Evolutionary conservation across 2,113 vertebrate genomes (phyloP), one percentile per base, ranked within the genome.

Genomic region (Cygnus buccinator): DNA sequence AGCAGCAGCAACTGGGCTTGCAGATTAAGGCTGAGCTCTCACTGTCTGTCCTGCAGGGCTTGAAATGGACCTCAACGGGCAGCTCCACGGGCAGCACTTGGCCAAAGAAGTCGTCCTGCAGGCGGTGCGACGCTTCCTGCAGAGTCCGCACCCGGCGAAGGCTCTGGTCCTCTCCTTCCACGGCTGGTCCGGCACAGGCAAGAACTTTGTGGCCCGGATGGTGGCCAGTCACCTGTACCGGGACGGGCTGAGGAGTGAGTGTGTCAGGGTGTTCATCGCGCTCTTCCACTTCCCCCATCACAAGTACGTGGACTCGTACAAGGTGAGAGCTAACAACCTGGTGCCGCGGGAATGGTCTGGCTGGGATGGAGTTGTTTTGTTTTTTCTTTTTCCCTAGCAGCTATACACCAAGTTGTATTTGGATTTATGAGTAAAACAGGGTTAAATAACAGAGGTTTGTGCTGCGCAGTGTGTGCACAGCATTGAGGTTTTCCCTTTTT

Each of bases 111-210:
- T 99, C 46, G 96, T 99, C 21, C 28, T 99, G 29, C 98, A 80
- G 66, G 98, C 98, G 0, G 80, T 99, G 84, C 98, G 85, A 82
- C 97, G 96, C 72, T 99, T 99, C 84, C 95, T 99, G 71, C 98
- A 98, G 94, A 98, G 83, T 89, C 98, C 98, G 0, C 95, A 21
- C 76, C 98, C 98, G 3, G 96, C 97, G 91, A 99, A 98, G 93
- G 98, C 99, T 3, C 97, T 99, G 57, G 99, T 98, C 1, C 98
- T 99, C 77, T 99, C 99, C 5, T 99, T 99, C 97, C 99, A 99
- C 0, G 99, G 99, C 95, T 99, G 99, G 99, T 99, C 99, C 0
- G 99, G 99, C 71, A 99, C 99, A 0, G 99, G 99, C 72, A 99
- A 99, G 98, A 99, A 99, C 98, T 99, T 99, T 11, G 99, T 99